These are phyloP conservation scores for Tarsius wallacei DNA, from an alignment of 2,797 vertebrate genomes.

Conservation along the genomic window DNA sequence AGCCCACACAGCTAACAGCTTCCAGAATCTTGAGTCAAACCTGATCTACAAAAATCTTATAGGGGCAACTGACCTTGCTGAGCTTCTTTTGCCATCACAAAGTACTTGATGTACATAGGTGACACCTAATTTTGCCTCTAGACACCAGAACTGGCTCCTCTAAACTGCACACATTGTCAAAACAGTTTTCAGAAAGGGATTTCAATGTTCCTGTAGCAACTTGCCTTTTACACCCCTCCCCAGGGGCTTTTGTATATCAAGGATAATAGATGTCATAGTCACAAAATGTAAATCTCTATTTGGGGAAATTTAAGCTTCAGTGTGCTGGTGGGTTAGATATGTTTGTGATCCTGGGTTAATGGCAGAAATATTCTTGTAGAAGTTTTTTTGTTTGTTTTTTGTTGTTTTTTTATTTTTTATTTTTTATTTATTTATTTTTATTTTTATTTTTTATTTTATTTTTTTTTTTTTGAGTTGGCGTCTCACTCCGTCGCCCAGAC, in stretches of 20 bases:
- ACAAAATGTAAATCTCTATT: constrained; percentile 9
- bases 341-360: not conserved
- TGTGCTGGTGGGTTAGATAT: not conserved
- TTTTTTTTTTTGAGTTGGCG: too few species aligned
- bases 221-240: not conserved
- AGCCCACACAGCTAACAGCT: not conserved
- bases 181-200: not conserved
- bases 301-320: not conserved
- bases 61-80: not conserved
- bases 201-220: not conserved
- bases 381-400: not conserved
- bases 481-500: too few species aligned
- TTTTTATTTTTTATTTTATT: too few species aligned
- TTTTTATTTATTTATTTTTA: too few species aligned
- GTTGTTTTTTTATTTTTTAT: too few species aligned
- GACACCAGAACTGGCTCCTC: not conserved
- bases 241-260: not conserved
- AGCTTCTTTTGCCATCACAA: not conserved
- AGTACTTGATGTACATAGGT: not conserved
- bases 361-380: not conserved
- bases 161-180: not conserved
- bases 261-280: not conserved
- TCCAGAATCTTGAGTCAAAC: constrained; percentile 4
- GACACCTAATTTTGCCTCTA: not conserved
- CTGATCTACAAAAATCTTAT: not conserved